Evolutionary conservation across 2,797 vertebrate species (phyloP), one percentile per base, ranked within the genome.

Genomic region (Kryptopterus vitreolus): DNA sequence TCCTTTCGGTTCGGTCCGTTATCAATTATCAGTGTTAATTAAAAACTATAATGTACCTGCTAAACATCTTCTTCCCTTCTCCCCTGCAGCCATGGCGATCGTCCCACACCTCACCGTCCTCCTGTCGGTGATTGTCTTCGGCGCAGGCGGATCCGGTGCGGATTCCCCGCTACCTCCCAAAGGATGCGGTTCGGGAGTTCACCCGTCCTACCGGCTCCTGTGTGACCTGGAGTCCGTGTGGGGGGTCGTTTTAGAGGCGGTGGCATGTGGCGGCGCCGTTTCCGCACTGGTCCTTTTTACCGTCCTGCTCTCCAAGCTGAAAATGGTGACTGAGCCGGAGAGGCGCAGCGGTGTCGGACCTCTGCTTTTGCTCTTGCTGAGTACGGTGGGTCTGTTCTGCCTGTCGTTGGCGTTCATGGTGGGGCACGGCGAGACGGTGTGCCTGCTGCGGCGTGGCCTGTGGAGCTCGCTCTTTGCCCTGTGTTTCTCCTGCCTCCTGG

Each of bases 151-250:
- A 0, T 66, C 52, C 50, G 20, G 50, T 2, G 50, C 24, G 22
- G 24, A 12, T 3, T 65, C 63, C 35, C 33, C 35, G 1, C 84
- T 91, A 92, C 95, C 95, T 0, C 95, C 97, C 0, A 92, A 94
- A 69, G 98, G 98, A 15, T 99, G 98, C 2, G 94, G 96, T 4
- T 88, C 94, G 84, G 92, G 94, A 26, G 94, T 99, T 12, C 93
- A 95, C 43, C 95, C 93, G 13, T 92, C 95, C 46, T 98, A 97
- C 58, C 87, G 96, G 31, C 93, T 95, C 84, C 95, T 99, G 85
- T 99, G 98, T 1, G 96, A 98, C 91, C 95, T 99, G 94, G 97
- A 99, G 89, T 93, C 96, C 0, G 93, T 95, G 12, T 99, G 97
- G 97, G 97, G 97, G 0, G 95, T 99, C 43, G 96, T 98, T 1